Base-by-base conservation (phyloP, 2,113 vertebrate species). In the Litocranius walleri region DNA sequence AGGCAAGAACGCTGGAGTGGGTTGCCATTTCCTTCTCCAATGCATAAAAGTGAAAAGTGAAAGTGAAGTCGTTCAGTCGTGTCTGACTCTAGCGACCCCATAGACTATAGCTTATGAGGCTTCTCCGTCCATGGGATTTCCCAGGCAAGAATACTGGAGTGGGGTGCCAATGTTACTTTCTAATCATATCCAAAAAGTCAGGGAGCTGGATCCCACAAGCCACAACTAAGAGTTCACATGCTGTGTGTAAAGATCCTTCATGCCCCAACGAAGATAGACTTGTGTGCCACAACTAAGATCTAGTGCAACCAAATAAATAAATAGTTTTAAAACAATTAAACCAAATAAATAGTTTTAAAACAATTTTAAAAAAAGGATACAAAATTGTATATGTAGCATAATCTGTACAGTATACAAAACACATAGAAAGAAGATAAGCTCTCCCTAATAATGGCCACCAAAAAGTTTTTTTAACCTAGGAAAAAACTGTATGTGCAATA, bases 401-500 rank as follows among this genome's bases (percentile, higher is more conserved):
- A 77, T 95, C 21, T 88, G 33, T 91, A 71, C 52, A 64, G 57
- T 80, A 7, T 95, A 91, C 12, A 78, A 83, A 80, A 83, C 94
- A 93, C n/a, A 43, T 62, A 62, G 83, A 64, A 92, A 94, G 87
- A 95, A 93, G 43, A 71, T 83, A 8, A 83, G 16, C 52, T 86
- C 4, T 57, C 30, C 48, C n/a, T 59, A 84, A n/a, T 80, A 62
- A 89, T 45, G 17, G 3, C 14, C 21, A 74, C 80, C 54, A 95
- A 36, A 89, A 84, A 52, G 23, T 9, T 1, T 30, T 59, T 89
- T 43, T 52, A 94, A 67, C n/a, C 30, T 86, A 67, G 74, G 17
- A 93, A 94, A 61, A 96, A 91, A 71, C 19, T 91, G 13, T 83
- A 59, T 93, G 25, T 94, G 9, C 16, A 85, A 91, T 64, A 93